These are phyloP conservation scores for Physella acuta DNA, from an alignment of 1,140 invertebrate species.

Conservation along the genomic window DNA sequence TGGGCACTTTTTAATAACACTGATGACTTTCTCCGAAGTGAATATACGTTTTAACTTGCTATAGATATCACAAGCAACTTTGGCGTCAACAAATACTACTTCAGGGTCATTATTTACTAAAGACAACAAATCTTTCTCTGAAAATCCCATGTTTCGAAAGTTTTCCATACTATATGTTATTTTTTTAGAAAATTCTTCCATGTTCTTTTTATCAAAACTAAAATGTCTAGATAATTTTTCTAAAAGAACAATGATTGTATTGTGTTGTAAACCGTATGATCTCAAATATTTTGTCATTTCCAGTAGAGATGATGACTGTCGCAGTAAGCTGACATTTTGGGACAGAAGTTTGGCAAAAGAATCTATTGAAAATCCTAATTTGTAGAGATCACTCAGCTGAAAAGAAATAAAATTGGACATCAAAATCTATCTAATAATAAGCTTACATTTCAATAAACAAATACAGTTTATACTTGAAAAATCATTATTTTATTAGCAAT, in stretches of 20 bases:
- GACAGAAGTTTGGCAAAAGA: not conserved
- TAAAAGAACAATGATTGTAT: not conserved
- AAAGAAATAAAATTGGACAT: not conserved
- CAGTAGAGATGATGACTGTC: not conserved
- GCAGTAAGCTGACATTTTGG: not conserved
- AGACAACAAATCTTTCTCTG: not conserved
- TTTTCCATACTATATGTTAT: not conserved
- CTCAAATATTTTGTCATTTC: not conserved
- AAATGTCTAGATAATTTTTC: not conserved
- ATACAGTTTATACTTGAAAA: too few relatives aligned
- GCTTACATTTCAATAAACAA: too few relatives aligned
- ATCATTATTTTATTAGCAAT: too few relatives aligned
- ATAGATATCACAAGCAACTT: not conserved
- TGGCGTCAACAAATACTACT: not conserved
- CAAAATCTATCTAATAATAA: too few relatives aligned
- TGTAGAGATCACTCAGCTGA: not conserved
- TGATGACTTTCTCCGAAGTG: not conserved
- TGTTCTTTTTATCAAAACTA: not conserved
- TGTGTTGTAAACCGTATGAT: not conserved
- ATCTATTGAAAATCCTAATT: not conserved
- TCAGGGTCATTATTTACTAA: not conserved
- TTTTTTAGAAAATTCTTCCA: not conserved
- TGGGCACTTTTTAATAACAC: not conserved
- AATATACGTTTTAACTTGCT: conserved; percentile 17
- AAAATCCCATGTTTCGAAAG: conserved; percentile 3